These are phyloP conservation scores for Thripadectes ignobilis DNA, from an alignment of 2,797 vertebrate species.

Conservation along the genomic window DNA sequence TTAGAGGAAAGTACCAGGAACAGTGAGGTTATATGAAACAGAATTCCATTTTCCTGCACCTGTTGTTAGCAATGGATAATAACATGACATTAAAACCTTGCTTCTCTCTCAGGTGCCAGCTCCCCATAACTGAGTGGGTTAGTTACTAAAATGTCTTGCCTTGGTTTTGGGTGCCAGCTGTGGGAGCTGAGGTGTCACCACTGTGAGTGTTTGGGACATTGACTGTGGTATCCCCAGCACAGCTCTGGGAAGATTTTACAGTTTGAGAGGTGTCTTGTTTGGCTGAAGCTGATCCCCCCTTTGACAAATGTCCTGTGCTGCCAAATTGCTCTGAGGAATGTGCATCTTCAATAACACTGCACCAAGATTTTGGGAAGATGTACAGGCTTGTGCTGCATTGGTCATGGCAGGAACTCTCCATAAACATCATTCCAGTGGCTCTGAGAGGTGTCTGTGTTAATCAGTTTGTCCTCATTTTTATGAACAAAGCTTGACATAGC, in stretches of 20 bases:
- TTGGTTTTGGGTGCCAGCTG: background rate
- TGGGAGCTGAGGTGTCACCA: background rate
- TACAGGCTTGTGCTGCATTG: background rate
- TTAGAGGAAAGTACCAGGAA: background rate
- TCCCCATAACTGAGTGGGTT: background rate
- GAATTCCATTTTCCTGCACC: background rate
- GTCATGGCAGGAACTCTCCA: background rate
- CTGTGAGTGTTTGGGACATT: fast-evolving
- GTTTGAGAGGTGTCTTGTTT: background rate
- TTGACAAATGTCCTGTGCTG: background rate
- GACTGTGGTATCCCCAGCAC: fast-evolving
- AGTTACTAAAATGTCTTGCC: fast-evolving
- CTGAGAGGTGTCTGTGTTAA: background rate
- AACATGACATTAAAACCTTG: background rate
- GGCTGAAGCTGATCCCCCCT: background rate
- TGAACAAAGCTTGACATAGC: background rate
- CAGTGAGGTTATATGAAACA: background rate
- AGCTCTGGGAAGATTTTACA: background rate
- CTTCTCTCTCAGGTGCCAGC: background rate
- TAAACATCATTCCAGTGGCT: background rate
- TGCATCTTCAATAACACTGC: background rate
- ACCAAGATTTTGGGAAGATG: background rate
- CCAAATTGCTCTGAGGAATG: background rate
- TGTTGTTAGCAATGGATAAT: background rate
- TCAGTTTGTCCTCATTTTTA: background rate